These are phyloP conservation scores for Trichomycterus rosablanca DNA, from an alignment of 2,113 vertebrate species.

Conservation along the genomic window DNA sequence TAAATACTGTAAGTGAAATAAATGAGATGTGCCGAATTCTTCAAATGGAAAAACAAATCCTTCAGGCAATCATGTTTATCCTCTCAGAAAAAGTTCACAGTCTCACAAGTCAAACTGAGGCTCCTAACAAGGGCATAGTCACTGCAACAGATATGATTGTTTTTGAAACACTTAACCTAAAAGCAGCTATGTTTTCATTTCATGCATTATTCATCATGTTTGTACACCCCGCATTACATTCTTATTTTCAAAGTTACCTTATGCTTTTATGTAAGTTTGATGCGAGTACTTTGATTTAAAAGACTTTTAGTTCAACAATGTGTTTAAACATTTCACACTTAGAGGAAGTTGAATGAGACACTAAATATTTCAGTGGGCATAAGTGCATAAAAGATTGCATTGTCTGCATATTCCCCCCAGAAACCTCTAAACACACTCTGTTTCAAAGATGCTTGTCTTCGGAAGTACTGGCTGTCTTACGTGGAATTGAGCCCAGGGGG, in stretches of 20 bases:
- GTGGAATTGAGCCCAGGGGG: neutral
- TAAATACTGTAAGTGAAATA: neutral
- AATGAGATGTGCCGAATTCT: neutral
- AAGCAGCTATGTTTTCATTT: neutral
- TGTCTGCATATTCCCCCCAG: neutral
- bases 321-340: neutral
- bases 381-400: neutral
- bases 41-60: neutral
- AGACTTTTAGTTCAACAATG: neutral
- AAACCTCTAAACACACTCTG: neutral
- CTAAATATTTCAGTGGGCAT: neutral
- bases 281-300: conserved; percentile 28
- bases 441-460: neutral
- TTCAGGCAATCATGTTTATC: neutral
- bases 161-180: neutral
- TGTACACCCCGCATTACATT: neutral
- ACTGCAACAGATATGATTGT: neutral
- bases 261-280: conserved; percentile 35
- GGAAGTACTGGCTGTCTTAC: neutral
- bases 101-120: conserved; percentile 3
- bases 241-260: conserved; percentile 18
- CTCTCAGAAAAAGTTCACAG: neutral
- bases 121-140: conserved; percentile 16
- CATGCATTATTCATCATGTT: neutral
- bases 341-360: neutral